Conservation (phyloP, 2,888 invertebrate genomes). For the Brachyptera risi region DNA sequence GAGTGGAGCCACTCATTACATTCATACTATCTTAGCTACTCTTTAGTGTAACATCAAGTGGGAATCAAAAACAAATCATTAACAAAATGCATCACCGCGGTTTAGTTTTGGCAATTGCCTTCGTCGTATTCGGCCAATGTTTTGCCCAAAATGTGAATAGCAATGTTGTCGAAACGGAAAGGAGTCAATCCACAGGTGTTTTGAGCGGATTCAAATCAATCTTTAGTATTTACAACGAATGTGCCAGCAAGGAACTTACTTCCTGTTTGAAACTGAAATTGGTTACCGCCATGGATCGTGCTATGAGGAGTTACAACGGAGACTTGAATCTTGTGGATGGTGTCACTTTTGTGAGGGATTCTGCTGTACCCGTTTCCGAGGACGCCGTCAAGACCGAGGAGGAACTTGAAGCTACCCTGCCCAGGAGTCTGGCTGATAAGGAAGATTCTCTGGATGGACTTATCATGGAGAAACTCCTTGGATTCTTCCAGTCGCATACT, state of each 20-base stretch:
- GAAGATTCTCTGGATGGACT: slow-evolving; percentile 68
- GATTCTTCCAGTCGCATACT: slow-evolving; percentile 74
- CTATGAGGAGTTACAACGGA: slow-evolving; percentile 53
- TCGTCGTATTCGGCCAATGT: background rate
- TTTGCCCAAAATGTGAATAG: background rate
- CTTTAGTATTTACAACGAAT: slow-evolving; percentile 78
- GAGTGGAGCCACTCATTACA: background rate
- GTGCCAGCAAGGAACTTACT: slow-evolving; percentile 57
- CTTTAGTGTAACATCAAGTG: slow-evolving; percentile 7
- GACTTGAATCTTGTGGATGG: slow-evolving; percentile 68
- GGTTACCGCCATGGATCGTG: slow-evolving; percentile 70
- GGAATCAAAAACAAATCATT: background rate
- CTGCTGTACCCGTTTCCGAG: slow-evolving; percentile 9
- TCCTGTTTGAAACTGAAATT: slow-evolving; percentile 77
- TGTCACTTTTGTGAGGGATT: slow-evolving; percentile 67
- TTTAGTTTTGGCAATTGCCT: background rate
- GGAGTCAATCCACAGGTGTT: slow-evolving; percentile 36
- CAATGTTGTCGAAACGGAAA: slow-evolving; percentile 12
- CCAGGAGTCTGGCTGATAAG: slow-evolving; percentile 67
- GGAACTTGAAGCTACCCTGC: slow-evolving; percentile 66
- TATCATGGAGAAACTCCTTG: slow-evolving; percentile 68
- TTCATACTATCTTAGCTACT: no score
- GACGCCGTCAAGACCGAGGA: slow-evolving; percentile 49
- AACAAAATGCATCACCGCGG: background rate
- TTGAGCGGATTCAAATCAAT: slow-evolving; percentile 67